Base-by-base conservation (phyloP, 2,888 invertebrate genomes). In the Idaea straminata region DNA sequence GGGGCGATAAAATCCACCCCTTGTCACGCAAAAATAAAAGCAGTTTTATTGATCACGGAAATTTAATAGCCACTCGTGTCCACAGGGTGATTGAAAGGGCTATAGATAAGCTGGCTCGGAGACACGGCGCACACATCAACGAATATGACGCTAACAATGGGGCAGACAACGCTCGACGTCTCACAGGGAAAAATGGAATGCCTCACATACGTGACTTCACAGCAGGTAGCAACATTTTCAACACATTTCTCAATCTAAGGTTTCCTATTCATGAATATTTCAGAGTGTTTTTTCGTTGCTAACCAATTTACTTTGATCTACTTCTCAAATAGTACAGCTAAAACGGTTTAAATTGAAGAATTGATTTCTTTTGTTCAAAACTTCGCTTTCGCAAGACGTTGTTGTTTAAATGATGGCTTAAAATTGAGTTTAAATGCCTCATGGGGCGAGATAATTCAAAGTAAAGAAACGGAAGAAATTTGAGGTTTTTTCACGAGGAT, bases 61-160 rank as follows among this genome's bases (percentile, higher is more conserved):
- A 47, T 47, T 47, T 47, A 47, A 62, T 65, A 16, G 38, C 36
- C 62, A 47, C 63, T 64, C 35, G 35, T 65, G 70, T 74, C 70
- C 64, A 5, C 86, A 97, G 96, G 73, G 97, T 96, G 77, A 99
- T 99, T 74, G 97, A 99, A 83, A 95, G 96, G 69, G 99, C 99
- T 3, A 99, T 99, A 81, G 97, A 98, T 83, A 98, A 97, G 86
- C 92, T 99, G 74, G 96, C 98, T 67, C 96, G 97, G 72, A 95
- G 96, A 67, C 99, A 99, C 83, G 94, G 95, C 13, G 95, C 96
- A 61, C 99, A 99, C 88, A 99, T 99, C 83, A 95, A 96, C 79
- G 98, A 97, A 72, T 99, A 99, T 83, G 99, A 99, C 87, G 99
- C 98, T 0, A 96, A 97, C 72, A 96, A 97, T 81, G 99, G 99